Evolutionary conservation across 2,888 invertebrate genomes (phyloP), one percentile per base, ranked within the genome.

Genomic region (Troilus luridus): DNA sequence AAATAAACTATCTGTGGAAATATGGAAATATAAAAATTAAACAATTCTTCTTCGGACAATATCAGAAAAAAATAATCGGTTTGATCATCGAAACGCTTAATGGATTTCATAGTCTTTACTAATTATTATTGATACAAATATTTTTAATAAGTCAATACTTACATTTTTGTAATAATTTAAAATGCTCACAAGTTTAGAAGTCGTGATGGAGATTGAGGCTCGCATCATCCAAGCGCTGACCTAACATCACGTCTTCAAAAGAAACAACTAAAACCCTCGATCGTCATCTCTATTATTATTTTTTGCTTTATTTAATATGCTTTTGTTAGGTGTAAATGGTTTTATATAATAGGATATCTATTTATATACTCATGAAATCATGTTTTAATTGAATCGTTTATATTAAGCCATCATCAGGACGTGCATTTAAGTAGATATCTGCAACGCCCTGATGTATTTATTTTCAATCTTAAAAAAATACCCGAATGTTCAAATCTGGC

Each of bases 201-300:
- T 72, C 72, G 72, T 72, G 72, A 72, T 24, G 27, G 72, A 1
- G 1, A 72, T 27, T 27, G 72, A 24, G 24, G 5, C 72, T 24
- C 72, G 72, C 27, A 27, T 72, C 72, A 14, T 72, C 27, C 72
- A 11, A 72, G 27, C 5, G 72, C 24, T 72, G 72, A 72, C 27
- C 72, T 27, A 72, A 72, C 72, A 6, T 72, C 72, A 72, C 72
- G 72, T 72, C 27, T 72, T 72, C 27, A 72, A 72, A 72, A 72
- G 24, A 72, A 27, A 72, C 24, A 72, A 72, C 10, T 24, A 67
- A 67, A 24, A 11, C 10, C 64, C 72, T 72, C 72, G 27, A 24
- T 64, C 21, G 7, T 10, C 27, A 27, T 27, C 72, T 72, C 72
- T 27, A 72, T 72, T 72, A 72, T 72, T 72, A 72, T 27, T 72